Conservation (phyloP, 1,140 invertebrate species). For the Physella acuta region DNA sequence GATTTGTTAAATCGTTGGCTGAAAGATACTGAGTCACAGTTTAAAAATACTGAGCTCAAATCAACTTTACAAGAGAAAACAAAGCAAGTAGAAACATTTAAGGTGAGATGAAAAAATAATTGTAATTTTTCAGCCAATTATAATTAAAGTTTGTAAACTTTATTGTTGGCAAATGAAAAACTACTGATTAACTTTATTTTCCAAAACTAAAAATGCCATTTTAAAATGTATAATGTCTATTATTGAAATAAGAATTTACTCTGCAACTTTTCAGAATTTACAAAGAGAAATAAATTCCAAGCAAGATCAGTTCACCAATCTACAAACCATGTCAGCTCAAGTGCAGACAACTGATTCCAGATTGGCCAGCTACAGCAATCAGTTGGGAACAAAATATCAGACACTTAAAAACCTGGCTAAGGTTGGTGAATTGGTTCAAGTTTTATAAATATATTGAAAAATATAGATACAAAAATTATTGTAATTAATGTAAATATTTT, state of each 20-base stretch:
- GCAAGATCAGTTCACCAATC: slow-evolving; percentile 71
- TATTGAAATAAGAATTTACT: no score
- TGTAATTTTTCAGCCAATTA: background rate
- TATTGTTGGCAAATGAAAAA: no score
- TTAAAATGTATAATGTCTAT: no score
- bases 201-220: no score
- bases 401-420: slow-evolving; percentile 79
- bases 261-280: slow-evolving; percentile 64
- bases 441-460: background rate
- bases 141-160: background rate
- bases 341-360: slow-evolving; percentile 75
- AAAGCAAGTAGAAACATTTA: slow-evolving; percentile 77
- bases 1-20: slow-evolving; percentile 80
- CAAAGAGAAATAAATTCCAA: slow-evolving; percentile 75
- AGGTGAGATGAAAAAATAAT: slow-evolving; percentile 44
- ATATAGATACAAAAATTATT: background rate
- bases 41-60: slow-evolving; percentile 88
- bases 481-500: background rate
- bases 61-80: slow-evolving; percentile 81
- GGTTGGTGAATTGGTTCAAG: slow-evolving; percentile 50
- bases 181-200: no score
- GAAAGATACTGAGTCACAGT: slow-evolving; percentile 77
- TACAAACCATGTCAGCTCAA: slow-evolving; percentile 70
- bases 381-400: slow-evolving; percentile 81
- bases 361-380: slow-evolving; percentile 74